These are phyloP conservation scores for Bombus balteatus DNA, from an alignment of 1,140 invertebrate genomes.

Conservation along the genomic window DNA sequence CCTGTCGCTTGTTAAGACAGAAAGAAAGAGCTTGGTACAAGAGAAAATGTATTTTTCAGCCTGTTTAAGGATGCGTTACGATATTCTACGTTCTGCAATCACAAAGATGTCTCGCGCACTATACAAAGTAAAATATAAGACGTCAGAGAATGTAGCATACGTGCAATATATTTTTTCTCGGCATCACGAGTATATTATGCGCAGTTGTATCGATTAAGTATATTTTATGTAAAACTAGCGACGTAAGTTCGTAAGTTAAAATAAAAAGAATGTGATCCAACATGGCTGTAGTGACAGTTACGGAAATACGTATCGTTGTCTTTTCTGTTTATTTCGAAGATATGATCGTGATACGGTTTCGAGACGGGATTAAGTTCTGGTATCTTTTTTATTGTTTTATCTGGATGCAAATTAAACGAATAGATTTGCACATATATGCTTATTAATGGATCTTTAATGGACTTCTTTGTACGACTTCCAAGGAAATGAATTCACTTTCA, in stretches of 20 bases:
- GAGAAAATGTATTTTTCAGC: conserved; percentile 6
- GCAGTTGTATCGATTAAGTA: conserved; percentile 63
- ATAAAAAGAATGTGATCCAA: conserved; percentile 58
- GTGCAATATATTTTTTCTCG: conserved; percentile 67
- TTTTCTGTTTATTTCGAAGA: not conserved
- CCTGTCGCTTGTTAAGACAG: too few species aligned
- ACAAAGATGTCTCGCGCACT: conserved; percentile 18
- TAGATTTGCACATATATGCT: too few species aligned
- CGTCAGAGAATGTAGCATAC: conserved; percentile 45
- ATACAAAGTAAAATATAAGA: not conserved
- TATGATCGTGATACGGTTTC: not conserved
- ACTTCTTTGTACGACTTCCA: too few species aligned
- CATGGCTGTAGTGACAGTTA: not conserved
- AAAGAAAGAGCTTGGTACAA: not conserved
- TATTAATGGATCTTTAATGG: too few species aligned
- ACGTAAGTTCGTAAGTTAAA: conserved; percentile 60
- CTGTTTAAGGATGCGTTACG: conserved; percentile 3
- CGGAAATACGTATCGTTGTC: not conserved
- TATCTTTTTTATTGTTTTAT: not conserved
- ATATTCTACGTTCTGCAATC: conserved; percentile 5
- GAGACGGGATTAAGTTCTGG: not conserved
- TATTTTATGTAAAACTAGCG: conserved; percentile 69
- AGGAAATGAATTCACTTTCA: not conserved
- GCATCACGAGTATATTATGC: conserved; percentile 53
- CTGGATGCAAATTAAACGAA: not conserved